Conservation (phyloP, 1,140 invertebrate genomes). For the Cheumatopsyche charites region DNA sequence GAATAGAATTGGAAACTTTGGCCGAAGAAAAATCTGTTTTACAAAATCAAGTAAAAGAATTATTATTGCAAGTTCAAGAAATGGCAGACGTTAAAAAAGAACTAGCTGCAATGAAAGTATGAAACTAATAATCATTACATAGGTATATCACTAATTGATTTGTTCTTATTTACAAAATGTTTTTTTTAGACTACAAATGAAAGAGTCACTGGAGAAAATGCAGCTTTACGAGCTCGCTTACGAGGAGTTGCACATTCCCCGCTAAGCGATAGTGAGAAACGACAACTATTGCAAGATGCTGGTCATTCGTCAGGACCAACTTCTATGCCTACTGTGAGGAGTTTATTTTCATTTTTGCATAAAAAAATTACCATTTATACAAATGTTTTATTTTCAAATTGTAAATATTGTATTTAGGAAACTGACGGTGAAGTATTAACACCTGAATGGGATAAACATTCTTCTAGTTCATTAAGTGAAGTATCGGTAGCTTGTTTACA, state of each 20-base stretch:
- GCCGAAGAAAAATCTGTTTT: constrained; percentile 49
- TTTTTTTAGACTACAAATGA: constrained; percentile 62
- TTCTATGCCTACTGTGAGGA: constrained; percentile 47
- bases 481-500: constrained; percentile 91
- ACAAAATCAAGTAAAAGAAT: constrained; percentile 61
- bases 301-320: constrained; percentile 66
- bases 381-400: too few species aligned
- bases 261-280: constrained; percentile 81
- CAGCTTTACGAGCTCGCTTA: constrained; percentile 71
- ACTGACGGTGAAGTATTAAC: constrained; percentile 66
- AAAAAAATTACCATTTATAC: too few species aligned
- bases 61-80: constrained; percentile 59
- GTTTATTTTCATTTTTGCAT: too few species aligned
- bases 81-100: constrained; percentile 59
- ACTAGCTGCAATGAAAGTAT: constrained; percentile 54
- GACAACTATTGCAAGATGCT: constrained; percentile 73
- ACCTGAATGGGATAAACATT: constrained; percentile 89
- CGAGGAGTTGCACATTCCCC: constrained; percentile 79
- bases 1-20: constrained; percentile 2
- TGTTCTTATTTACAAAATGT: neutral
- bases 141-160: neutral
- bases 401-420: constrained; percentile 38
- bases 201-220: constrained; percentile 76
- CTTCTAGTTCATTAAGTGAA: constrained; percentile 81
- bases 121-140: neutral